Percentiles rank a stretch among this genome's conserved stretches.
phyloP scores from a whole-genome alignment of 2,888 invertebrate genomes.

The Orgyia antiqua region DNA sequence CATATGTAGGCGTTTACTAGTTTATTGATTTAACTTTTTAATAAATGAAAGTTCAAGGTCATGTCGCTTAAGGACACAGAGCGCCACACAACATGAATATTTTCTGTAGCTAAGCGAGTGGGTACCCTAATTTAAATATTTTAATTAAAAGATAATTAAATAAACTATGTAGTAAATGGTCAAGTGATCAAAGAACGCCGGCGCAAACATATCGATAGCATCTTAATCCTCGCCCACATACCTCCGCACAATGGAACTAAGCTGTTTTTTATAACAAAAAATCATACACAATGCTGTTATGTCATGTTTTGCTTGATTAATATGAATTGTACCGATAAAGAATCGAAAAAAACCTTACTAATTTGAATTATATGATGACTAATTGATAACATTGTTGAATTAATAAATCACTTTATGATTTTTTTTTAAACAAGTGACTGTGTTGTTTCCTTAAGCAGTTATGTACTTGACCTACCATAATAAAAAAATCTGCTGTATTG shows the following conservation, averaged over 20 bases:
- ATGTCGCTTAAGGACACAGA: no score
- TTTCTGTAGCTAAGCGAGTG: no score
- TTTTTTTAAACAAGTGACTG: no score
- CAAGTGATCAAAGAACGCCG: conserved; percentile 49
- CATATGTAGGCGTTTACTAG: no score
- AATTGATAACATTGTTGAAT: conserved; percentile 24
- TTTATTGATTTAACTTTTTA: no score
- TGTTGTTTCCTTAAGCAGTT: no score
- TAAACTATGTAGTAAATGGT: conserved; percentile 27
- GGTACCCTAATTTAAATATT: conserved; percentile 1
- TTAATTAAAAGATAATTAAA: conserved; percentile 32
- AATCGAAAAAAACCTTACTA: conserved; percentile 24
- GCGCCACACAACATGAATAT: no score
- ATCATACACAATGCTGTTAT: conserved; percentile 59
- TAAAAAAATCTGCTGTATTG: no score
- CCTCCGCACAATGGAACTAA: conserved; percentile 40
- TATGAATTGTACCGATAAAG: conserved; percentile 42
- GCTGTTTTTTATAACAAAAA: conserved; percentile 41
- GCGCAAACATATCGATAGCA: conserved; percentile 54
- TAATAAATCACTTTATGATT: no score
- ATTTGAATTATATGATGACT: conserved; percentile 31
- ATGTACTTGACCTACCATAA: no score
- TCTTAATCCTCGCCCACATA: conserved; percentile 62
- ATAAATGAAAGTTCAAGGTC: no score
- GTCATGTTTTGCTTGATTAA: conserved; percentile 63